These are phyloP conservation scores for Poliocrania exsul DNA, from an alignment of 2,797 vertebrate species.

Conservation along the genomic window DNA sequence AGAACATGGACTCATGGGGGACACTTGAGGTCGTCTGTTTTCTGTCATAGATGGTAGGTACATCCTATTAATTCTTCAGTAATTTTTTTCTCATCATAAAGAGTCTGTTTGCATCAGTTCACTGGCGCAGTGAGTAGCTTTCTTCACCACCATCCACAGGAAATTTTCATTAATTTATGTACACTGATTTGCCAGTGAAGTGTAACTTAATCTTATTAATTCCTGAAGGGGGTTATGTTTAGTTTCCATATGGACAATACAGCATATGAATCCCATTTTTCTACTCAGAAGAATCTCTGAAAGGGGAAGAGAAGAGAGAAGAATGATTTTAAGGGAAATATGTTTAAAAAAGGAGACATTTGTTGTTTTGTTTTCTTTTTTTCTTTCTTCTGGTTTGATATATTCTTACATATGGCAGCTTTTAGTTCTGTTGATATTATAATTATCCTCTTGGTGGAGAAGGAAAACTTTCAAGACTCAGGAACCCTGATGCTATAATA, in stretches of 20 bases:
- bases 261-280: background rate
- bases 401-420: background rate
- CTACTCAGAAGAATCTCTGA: background rate
- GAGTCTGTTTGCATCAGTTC: conserved; percentile 43
- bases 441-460: background rate
- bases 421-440: conserved; percentile 6
- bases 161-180: conserved; percentile 70
- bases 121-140: conserved; percentile 29
- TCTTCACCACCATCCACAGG: background rate
- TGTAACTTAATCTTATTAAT: conserved; percentile 70
- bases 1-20: background rate
- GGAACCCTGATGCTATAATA: background rate
- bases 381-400: background rate
- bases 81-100: conserved; percentile 18
- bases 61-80: conserved; percentile 5
- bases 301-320: background rate
- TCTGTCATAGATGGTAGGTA: background rate
- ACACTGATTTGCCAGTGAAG: conserved; percentile 57
- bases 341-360: background rate
- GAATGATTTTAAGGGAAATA: background rate
- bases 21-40: background rate
- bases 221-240: conserved; percentile 37
- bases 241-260: conserved; percentile 7
- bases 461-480: background rate
- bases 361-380: background rate